A percentile compares a stretch with the other conserved stretches of the same genome.
Conservation (phyloP, 2,888 invertebrate species). For the Piscicola geometra region DNA sequence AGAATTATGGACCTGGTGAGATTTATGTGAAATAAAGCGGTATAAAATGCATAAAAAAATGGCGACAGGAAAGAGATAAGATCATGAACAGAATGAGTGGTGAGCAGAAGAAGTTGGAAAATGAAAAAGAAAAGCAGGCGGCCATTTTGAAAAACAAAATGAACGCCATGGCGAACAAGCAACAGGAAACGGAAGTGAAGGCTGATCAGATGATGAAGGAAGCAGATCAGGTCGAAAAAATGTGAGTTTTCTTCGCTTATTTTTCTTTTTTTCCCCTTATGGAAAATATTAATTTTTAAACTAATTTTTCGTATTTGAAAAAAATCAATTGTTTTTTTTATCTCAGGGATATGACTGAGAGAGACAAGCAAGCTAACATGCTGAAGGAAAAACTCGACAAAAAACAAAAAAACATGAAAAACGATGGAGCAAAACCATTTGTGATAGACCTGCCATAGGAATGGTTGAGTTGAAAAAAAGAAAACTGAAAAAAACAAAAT, state of each 20-base stretch:
- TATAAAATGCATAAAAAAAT: no score
- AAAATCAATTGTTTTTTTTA: no score
- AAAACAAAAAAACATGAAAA: no score
- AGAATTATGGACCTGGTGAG: no score
- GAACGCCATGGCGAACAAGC: slow-evolving; percentile 26
- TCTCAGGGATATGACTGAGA: not conserved
- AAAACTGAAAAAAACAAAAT: no score
- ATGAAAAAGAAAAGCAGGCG: slow-evolving; percentile 22
- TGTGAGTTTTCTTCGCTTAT: no score
- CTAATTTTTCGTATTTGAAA: not conserved
- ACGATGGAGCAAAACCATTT: not conserved
- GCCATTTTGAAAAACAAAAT: slow-evolving; percentile 25
- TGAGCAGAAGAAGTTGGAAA: slow-evolving; percentile 26
- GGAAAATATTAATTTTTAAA: no score
- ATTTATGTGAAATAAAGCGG: no score
- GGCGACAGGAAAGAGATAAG: slow-evolving; percentile 30
- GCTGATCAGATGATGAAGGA: slow-evolving; percentile 25
- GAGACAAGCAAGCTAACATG: not conserved
- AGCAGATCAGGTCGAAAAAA: slow-evolving; percentile 14
- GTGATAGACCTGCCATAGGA: not conserved
- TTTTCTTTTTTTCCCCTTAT: no score
- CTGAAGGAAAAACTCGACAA: not conserved
- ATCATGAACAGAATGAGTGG: slow-evolving; percentile 28
- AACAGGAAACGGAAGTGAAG: slow-evolving; percentile 26
- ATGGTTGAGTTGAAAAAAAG: not conserved